Evolutionary conservation across 2,797 vertebrate species (phyloP).

Genomic region (Natrix natrix): DNA sequence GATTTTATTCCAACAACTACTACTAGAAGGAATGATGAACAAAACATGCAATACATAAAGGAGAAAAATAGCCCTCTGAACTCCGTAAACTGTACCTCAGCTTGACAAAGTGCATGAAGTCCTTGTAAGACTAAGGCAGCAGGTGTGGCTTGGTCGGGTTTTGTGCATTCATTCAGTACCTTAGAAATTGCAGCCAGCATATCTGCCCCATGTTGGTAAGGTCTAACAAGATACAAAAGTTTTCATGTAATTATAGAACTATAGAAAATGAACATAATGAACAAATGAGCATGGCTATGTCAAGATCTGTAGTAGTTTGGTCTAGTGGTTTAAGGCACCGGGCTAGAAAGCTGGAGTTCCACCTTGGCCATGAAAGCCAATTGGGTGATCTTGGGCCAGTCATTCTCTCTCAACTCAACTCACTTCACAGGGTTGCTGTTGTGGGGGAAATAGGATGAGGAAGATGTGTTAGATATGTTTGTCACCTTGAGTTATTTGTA

Average conservation of each 20-base stretch:
- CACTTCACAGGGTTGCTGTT: not conserved
- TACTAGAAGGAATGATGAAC: not conserved
- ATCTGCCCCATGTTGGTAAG: slow-evolving; percentile 94
- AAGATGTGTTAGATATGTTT: not conserved
- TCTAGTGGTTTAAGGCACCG: not conserved
- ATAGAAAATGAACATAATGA: not conserved
- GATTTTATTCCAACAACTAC: not conserved
- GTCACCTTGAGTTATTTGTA: not conserved
- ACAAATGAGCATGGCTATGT: not conserved
- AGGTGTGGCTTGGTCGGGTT: slow-evolving; percentile 84
- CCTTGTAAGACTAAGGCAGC: slow-evolving; percentile 87
- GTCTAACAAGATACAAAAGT: slow-evolving; percentile 69
- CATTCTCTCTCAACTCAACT: not conserved
- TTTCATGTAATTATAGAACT: not conserved
- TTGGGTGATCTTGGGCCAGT: not conserved
- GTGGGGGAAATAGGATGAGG: not conserved
- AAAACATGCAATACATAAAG: not conserved
- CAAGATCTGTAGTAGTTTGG: not conserved
- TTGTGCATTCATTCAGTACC: slow-evolving; percentile 82
- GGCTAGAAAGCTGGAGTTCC: not conserved
- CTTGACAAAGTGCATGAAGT: slow-evolving; percentile 86
- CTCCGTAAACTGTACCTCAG: slow-evolving; percentile 79
- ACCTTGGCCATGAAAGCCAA: not conserved
- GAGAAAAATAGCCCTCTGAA: not conserved
- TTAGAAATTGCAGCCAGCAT: slow-evolving; percentile 90